Evolutionary conservation across 2,888 invertebrate species (phyloP).

Genomic region (Eristalis tenax): DNA sequence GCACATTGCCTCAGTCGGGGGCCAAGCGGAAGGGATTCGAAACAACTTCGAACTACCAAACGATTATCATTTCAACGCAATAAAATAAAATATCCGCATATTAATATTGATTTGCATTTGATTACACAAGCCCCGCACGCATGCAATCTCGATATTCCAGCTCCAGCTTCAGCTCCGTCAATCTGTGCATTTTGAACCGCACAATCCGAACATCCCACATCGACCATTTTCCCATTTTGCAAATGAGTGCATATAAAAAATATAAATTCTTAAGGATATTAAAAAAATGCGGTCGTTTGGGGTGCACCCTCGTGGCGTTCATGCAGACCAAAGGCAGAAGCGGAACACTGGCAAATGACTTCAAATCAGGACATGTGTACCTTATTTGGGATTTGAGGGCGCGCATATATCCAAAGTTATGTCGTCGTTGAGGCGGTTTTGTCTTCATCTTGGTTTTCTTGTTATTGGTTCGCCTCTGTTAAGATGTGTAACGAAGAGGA

Average conservation of each 20-base stretch:
- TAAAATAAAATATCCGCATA: slow-evolving; percentile 62
- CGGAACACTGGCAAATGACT: slow-evolving; percentile 49
- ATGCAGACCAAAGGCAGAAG: slow-evolving; percentile 15
- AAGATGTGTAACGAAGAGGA: neutral
- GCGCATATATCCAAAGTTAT: slow-evolving; percentile 58
- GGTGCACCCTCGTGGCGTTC: slow-evolving; percentile 14
- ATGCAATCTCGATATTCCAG: neutral
- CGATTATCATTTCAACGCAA: slow-evolving; percentile 65
- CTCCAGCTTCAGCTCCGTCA: neutral
- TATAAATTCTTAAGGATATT: slow-evolving; percentile 28
- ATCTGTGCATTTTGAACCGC: neutral
- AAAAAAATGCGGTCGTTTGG: slow-evolving; percentile 28
- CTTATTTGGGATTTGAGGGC: slow-evolving; percentile 55
- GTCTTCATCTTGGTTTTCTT: slow-evolving; percentile 12
- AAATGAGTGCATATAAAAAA: slow-evolving; percentile 44
- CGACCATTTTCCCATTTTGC: slow-evolving; percentile 51
- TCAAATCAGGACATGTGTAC: slow-evolving; percentile 69
- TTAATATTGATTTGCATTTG: slow-evolving; percentile 69
- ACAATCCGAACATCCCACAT: slow-evolving; percentile 25
- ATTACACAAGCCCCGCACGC: slow-evolving; percentile 32
- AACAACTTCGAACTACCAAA: slow-evolving; percentile 37
- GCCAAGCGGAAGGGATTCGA: slow-evolving; percentile 14
- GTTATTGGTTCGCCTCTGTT: neutral
- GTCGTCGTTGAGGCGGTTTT: slow-evolving; percentile 34
- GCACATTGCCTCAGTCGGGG: neutral